Conservation (phyloP, 2,888 invertebrate species). For the Baccha elongata region DNA sequence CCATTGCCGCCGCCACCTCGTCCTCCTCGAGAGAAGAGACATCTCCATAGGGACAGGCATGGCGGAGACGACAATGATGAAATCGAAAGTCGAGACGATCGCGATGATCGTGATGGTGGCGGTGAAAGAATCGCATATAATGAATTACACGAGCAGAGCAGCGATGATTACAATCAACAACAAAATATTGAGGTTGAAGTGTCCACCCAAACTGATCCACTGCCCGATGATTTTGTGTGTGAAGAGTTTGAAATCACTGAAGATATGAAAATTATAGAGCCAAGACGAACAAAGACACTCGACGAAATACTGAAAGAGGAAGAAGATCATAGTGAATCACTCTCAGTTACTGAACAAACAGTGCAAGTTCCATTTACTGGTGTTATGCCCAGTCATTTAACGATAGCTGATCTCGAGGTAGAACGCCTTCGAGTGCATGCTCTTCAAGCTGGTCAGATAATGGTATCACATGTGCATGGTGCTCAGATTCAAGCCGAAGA, state of each 20-base stretch:
- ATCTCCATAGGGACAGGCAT: conserved; percentile 78
- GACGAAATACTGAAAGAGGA: conserved; percentile 81
- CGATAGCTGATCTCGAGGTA: conserved; percentile 90
- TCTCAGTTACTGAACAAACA: conserved; percentile 36
- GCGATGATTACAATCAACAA: conserved; percentile 79
- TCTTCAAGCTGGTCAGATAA: conserved; percentile 90
- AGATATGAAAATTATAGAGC: conserved; percentile 81
- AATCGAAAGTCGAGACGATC: conserved; percentile 76
- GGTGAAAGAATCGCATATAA: conserved; percentile 70
- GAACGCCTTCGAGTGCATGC: conserved; percentile 90
- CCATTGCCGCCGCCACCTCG: conserved; percentile 94
- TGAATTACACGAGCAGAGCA: conserved; percentile 74
- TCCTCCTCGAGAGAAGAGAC: conserved; percentile 87
- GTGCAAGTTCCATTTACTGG: conserved; percentile 46
- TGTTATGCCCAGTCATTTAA: conserved; percentile 82
- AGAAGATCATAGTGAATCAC: conserved; percentile 71
- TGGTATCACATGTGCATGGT: conserved; percentile 92
- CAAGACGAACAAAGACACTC: conserved; percentile 79
- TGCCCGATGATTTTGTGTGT: conserved; percentile 90
- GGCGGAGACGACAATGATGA: conserved; percentile 78
- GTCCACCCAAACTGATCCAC: conserved; percentile 92
- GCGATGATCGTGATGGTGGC: conserved; percentile 76
- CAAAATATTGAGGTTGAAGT: conserved; percentile 86
- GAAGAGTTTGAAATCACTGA: conserved; percentile 83
- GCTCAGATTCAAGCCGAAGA: conserved; percentile 88